phyloP scores from a whole-genome alignment of 1,140 invertebrate species.

The Dendrolimus kikuchii region DNA sequence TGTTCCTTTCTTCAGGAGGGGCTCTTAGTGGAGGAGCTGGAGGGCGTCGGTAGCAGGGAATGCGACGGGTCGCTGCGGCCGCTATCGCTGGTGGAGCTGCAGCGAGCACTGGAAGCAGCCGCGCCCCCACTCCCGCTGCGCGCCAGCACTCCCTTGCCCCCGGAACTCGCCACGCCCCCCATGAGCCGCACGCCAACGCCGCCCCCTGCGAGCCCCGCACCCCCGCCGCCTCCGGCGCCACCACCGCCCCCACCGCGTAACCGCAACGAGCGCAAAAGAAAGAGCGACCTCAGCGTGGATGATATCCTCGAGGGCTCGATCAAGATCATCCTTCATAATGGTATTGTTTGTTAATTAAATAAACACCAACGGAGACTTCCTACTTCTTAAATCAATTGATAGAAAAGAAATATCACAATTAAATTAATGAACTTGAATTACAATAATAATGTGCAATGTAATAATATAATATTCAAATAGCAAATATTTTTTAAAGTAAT shows the following conservation, averaged over 20 bases:
- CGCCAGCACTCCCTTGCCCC: conserved; percentile 11
- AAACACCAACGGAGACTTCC: no score
- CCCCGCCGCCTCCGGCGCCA: conserved; percentile 8
- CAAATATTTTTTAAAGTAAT: no score
- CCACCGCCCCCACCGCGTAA: conserved; percentile 10
- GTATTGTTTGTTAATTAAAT: conserved; percentile 8
- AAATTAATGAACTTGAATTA: no score
- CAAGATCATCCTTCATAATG: conserved; percentile 22
- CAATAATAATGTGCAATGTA: no score
- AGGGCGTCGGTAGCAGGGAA: conserved; percentile 1
- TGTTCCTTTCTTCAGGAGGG: conserved; percentile 29
- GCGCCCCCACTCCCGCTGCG: conserved; percentile 22
- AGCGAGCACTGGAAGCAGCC: conserved; percentile 32
- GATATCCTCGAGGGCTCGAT: conserved; percentile 14
- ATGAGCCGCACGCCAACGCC: conserved; percentile 1
- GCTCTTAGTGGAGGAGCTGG: conserved; percentile 39
- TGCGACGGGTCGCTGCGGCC: conserved; percentile 11
- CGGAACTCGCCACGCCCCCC: conserved; percentile 2
- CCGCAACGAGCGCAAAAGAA: conserved; percentile 22
- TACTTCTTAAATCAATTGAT: no score
- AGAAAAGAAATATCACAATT: no score
- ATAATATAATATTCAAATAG: no score
- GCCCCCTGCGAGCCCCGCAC: conserved; percentile 1
- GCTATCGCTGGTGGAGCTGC: conserved; percentile 33
- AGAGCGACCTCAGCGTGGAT: conserved; percentile 15